phyloP scores from a whole-genome alignment of 2,888 invertebrate genomes.

The Aethes cnicana region DNA sequence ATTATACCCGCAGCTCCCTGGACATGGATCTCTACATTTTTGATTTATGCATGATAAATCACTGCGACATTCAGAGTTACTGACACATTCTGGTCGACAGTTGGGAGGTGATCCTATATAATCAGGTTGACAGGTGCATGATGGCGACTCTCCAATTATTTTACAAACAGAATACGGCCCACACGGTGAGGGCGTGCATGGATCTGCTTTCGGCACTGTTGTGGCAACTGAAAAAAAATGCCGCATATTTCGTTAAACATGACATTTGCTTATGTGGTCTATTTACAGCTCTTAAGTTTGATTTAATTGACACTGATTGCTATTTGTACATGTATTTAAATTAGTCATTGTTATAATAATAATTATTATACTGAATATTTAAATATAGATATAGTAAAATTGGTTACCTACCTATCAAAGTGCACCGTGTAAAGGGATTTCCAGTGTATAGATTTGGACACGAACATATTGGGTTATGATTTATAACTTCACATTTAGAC shows the following conservation, averaged over 20 bases:
- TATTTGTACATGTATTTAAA: too few relatives aligned
- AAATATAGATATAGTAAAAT: neutral
- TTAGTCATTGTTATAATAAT: too few relatives aligned
- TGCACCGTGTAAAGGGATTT: slow-evolving; percentile 87
- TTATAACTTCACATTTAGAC: slow-evolving; percentile 87
- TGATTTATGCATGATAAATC: slow-evolving; percentile 86
- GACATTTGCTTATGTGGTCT: too few relatives aligned
- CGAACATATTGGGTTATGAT: slow-evolving; percentile 88
- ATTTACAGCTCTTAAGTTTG: too few relatives aligned
- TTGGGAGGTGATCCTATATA: slow-evolving; percentile 85
- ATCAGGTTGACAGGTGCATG: slow-evolving; percentile 85
- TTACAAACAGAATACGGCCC: slow-evolving; percentile 85
- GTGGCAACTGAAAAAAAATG: slow-evolving; percentile 64
- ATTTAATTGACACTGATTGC: too few relatives aligned
- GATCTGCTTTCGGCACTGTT: slow-evolving; percentile 74
- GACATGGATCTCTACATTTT: slow-evolving; percentile 87
- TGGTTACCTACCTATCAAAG: slow-evolving; percentile 69
- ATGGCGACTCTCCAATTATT: slow-evolving; percentile 84
- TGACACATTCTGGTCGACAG: slow-evolving; percentile 86
- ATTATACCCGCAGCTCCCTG: slow-evolving; percentile 85
- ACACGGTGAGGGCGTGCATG: slow-evolving; percentile 86
- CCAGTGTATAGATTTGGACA: slow-evolving; percentile 85
- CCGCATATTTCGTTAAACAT: too few relatives aligned
- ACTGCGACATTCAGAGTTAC: slow-evolving; percentile 85
- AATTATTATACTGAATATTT: neutral